Evolutionary conservation across 2,888 invertebrate species (phyloP), one percentile per base, ranked within the genome.

Genomic region (Drosophila pegasa): DNA sequence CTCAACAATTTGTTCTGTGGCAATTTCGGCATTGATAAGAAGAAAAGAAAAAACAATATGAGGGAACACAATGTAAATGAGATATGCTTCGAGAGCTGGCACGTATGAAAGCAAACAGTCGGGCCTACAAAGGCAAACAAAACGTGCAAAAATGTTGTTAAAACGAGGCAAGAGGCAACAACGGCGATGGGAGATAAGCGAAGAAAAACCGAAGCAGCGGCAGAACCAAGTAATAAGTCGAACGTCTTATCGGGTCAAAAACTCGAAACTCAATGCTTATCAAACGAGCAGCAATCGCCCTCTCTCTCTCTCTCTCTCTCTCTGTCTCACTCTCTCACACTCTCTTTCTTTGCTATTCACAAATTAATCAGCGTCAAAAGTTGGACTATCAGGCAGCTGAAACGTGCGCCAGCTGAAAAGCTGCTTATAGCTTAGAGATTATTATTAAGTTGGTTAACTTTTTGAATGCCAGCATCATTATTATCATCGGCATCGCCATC

Each of bases 381-480:
- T 64, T 73, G 31, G 31, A 58, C 40, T 63, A 62, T 75, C 76
- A 75, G 71, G 43, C 71, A 62, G 76, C 59, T 62, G 56, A 59
- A 62, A 62, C 75, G 75, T 68, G 69, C 71, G 47, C 45, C 38
- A 62, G 40, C 62, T 51, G 20, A 51, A 51, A 51, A 52, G 56
- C 71, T 12, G 55, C 52, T 68, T 40, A 38, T 41, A 12, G 66
- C 59, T 37, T n/a, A 51, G 33, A 47, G 54, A 56, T 75, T 70
- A 75, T 80, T 81, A 69, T 63, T 79, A 70, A 69, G 56, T 80
- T 69, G 61, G 51, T 62, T 67, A 78, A 78, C 75, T 69, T 80
- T 59, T 54, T 66, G 64, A 66, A 55, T 57, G 56, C 45, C 38
- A 41, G 54, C 41, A 64, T 22, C 18, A 16, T 41, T 41, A 63